Conservation (phyloP, 2,113 vertebrate genomes). For the Phocoena sinus region DNA sequence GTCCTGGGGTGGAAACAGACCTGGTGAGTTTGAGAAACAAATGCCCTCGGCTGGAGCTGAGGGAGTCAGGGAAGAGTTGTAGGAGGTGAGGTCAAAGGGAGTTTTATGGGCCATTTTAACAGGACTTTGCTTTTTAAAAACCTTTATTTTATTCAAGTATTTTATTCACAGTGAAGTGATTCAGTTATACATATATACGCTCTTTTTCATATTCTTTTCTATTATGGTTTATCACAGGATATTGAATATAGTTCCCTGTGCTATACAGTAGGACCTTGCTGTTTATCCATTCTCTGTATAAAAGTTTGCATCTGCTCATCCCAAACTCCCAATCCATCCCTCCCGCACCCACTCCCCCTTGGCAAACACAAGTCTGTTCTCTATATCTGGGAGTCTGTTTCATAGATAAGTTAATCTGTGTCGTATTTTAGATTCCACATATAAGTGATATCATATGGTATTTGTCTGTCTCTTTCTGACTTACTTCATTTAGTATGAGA, state of each 20-base stretch:
- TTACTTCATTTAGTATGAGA: neutral
- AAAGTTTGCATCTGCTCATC: fast-evolving
- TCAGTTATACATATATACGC: neutral
- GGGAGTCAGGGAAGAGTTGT: neutral
- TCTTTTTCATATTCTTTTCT: neutral
- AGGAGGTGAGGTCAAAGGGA: neutral
- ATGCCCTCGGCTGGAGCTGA: neutral
- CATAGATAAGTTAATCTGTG: neutral
- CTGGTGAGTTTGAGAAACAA: neutral
- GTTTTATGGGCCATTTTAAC: neutral
- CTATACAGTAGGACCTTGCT: neutral
- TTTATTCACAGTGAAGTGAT: neutral
- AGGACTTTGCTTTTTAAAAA: neutral
- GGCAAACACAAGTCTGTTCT: neutral
- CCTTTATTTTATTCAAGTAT: neutral
- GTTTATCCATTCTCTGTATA: neutral
- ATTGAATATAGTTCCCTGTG: neutral
- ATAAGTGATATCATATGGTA: neutral
- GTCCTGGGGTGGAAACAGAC: neutral
- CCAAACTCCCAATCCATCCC: neutral
- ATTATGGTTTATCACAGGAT: neutral
- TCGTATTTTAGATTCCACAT: neutral
- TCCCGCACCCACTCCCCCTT: neutral
- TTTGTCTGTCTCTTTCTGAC: neutral
- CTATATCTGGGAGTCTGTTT: neutral